Conservation (phyloP, 2,113 vertebrate genomes). For the Morone saxatilis region DNA sequence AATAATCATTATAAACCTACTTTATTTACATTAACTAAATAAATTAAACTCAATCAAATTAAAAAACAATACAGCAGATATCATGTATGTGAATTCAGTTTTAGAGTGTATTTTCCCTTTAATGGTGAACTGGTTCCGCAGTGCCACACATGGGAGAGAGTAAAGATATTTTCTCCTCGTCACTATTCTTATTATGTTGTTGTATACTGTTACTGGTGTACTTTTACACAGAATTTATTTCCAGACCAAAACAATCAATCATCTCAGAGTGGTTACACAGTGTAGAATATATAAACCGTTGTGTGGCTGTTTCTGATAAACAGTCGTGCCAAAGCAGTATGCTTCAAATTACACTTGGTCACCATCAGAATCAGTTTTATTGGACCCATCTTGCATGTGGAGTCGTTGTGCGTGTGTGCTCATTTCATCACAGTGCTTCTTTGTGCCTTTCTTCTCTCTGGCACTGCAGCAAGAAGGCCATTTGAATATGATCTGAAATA, state of each 20-base stretch:
- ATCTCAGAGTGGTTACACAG: slow-evolving; percentile 1
- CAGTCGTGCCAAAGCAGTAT: slow-evolving; percentile 5
- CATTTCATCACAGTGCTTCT: slow-evolving; percentile 1
- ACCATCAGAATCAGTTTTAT: slow-evolving; percentile 10
- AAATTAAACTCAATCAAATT: background rate
- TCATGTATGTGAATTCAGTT: background rate
- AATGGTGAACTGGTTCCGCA: slow-evolving; percentile 5
- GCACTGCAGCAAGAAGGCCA: background rate
- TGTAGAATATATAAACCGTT: background rate
- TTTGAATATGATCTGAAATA: background rate
- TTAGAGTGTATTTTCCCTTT: background rate
- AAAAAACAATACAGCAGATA: background rate
- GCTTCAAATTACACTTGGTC: slow-evolving; percentile 33
- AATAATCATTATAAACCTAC: background rate
- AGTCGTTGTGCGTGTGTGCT: background rate
- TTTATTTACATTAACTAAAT: background rate
- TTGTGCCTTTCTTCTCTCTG: background rate
- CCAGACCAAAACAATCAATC: slow-evolving; percentile 20
- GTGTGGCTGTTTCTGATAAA: slow-evolving; percentile 31
- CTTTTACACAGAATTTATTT: background rate
- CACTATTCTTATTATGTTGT: background rate
- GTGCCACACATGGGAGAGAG: background rate
- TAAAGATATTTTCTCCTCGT: background rate
- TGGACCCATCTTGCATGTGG: slow-evolving; percentile 10
- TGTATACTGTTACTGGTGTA: too few species aligned